A percentile compares a stretch with the other conserved stretches of the same genome.
Evolutionary conservation across 2,888 invertebrate genomes (phyloP).

Genomic region (Lasius fuliginosus): DNA sequence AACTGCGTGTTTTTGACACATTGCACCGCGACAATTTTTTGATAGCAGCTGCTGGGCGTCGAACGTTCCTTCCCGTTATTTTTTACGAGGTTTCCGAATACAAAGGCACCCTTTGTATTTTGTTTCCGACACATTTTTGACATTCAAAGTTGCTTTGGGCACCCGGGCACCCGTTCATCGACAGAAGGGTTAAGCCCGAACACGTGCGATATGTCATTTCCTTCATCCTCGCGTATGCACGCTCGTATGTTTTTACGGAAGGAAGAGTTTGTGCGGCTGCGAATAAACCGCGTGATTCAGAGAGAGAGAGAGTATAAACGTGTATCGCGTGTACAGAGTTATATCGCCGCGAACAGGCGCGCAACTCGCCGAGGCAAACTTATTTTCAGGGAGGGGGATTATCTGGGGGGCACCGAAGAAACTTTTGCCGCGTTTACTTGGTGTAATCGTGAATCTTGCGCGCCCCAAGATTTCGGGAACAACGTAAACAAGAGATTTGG

Average conservation of each 20-base stretch:
- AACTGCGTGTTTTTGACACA: no score
- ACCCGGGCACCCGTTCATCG: no score
- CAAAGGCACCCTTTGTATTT: no score
- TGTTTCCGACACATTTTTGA: no score
- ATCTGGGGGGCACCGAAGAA: not conserved
- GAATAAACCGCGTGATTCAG: not conserved
- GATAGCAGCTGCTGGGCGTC: no score
- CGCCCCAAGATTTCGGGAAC: conserved; percentile 32
- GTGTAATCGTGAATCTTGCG: conserved; percentile 35
- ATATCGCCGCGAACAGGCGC: not conserved
- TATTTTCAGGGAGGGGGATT: not conserved
- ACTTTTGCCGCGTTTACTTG: not conserved
- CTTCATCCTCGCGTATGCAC: not conserved
- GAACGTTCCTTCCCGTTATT: no score
- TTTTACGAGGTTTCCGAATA: no score
- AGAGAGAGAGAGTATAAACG: not conserved
- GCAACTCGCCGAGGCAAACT: not conserved
- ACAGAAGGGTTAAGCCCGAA: not conserved
- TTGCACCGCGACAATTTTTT: no score
- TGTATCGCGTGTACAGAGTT: not conserved
- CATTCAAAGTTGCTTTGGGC: no score
- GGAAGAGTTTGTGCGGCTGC: not conserved
- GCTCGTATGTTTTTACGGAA: not conserved
- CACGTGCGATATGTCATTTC: not conserved
- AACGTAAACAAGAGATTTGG: conserved; percentile 38